A percentile compares a stretch with the other conserved stretches of the same genome.
Conservation (phyloP, 2,113 vertebrate species). For the Mandrillus leucophaeus region DNA sequence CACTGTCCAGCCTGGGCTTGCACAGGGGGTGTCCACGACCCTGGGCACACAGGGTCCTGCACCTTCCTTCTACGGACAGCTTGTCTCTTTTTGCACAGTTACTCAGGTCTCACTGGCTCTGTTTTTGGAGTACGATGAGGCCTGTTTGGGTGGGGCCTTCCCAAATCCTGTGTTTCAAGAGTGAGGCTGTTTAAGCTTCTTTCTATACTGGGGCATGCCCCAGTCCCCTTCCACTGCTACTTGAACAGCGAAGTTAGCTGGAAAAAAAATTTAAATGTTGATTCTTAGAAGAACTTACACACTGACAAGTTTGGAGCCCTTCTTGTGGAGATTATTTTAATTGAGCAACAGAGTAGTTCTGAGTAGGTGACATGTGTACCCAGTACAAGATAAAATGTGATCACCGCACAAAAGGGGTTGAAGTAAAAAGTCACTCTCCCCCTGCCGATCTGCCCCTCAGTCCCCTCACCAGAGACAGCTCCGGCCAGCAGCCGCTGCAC, state of each 20-base stretch:
- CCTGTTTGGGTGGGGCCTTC: neutral
- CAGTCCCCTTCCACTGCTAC: neutral
- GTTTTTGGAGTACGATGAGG: fast-evolving
- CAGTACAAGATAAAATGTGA: too few species aligned
- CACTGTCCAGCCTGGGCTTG: fast-evolving
- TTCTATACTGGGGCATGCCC: fast-evolving
- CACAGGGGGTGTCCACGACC: fast-evolving
- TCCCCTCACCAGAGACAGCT: neutral
- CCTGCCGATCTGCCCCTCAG: neutral
- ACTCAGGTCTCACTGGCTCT: neutral
- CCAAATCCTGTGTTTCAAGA: neutral
- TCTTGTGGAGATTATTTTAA: neutral
- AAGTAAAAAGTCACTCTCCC: neutral
- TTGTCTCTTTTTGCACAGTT: too few species aligned
- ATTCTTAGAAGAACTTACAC: neutral
- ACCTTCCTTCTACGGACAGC: neutral
- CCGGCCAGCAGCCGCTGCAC: fast-evolving
- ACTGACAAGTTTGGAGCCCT: neutral
- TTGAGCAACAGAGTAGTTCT: neutral
- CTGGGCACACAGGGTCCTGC: too few species aligned
- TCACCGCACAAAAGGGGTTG: neutral
- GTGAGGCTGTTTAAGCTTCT: neutral
- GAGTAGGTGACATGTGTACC: neutral
- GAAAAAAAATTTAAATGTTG: neutral
- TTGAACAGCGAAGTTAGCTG: fast-evolving